Percentiles rank a stretch among this genome's conserved stretches.
Evolutionary conservation across 2,888 invertebrate genomes (phyloP).

Genomic region (Augochlorella aurata): DNA sequence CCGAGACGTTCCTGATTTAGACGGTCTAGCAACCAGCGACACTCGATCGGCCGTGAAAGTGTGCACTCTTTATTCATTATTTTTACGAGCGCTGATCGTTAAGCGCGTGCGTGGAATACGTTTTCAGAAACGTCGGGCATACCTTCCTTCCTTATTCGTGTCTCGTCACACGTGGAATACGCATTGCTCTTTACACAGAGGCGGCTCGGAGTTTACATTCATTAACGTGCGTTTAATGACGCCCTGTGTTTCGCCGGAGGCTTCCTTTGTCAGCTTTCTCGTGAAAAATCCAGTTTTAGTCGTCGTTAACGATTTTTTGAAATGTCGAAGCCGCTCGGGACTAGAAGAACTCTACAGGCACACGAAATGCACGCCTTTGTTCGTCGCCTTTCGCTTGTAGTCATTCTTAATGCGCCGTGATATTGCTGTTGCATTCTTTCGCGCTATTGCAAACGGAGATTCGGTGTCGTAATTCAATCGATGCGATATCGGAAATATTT

Average conservation of each 20-base stretch:
- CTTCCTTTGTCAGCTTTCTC: constrained; percentile 1
- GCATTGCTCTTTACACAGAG: background rate
- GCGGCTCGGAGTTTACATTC: background rate
- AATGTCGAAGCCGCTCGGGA: background rate
- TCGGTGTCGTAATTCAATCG: background rate
- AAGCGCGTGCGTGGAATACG: constrained; percentile 7
- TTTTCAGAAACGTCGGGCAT: background rate
- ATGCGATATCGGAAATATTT: background rate
- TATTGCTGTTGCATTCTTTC: constrained; percentile 26
- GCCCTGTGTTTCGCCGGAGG: background rate
- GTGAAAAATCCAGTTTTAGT: background rate
- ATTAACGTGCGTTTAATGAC: constrained; percentile 6
- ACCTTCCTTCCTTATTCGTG: constrained; percentile 15
- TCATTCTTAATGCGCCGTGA: background rate
- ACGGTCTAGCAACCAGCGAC: no score
- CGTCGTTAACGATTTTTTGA: background rate
- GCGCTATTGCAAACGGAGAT: background rate
- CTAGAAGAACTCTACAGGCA: background rate
- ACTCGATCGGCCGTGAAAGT: background rate
- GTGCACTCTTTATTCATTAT: background rate
- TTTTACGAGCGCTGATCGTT: background rate
- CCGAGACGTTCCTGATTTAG: no score
- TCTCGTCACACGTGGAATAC: background rate
- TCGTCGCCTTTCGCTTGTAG: constrained; percentile 1
- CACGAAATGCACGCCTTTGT: background rate